Conservation (phyloP, 2,888 invertebrate species). For the Lasioglossum calceatum region DNA sequence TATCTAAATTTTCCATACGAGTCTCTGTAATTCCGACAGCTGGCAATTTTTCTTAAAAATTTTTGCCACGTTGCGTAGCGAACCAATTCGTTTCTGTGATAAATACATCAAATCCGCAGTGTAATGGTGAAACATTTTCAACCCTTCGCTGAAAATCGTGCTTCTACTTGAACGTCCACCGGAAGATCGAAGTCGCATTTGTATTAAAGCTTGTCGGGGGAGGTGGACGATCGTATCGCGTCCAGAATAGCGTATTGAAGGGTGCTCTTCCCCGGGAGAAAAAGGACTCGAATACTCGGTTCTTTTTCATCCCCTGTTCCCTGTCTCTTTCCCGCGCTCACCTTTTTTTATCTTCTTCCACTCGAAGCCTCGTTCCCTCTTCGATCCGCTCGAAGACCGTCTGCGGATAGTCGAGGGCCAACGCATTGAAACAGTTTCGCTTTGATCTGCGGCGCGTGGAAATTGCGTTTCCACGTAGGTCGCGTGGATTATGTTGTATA, state of each 20-base stretch:
- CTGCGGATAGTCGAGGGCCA: slow-evolving; percentile 30
- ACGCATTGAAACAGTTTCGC: slow-evolving; percentile 60
- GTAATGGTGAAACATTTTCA: too few relatives aligned
- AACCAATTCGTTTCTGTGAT: too few relatives aligned
- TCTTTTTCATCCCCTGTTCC: not conserved
- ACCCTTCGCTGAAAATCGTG: not conserved
- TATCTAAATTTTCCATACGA: too few relatives aligned
- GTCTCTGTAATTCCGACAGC: too few relatives aligned
- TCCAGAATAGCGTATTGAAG: slow-evolving; percentile 41
- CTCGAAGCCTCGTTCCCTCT: slow-evolving; percentile 48
- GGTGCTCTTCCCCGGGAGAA: slow-evolving; percentile 31
- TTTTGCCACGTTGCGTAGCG: too few relatives aligned
- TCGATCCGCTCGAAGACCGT: slow-evolving; percentile 54
- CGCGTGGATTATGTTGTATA: slow-evolving; percentile 51
- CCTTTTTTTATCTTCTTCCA: slow-evolving; percentile 38
- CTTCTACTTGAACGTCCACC: not conserved
- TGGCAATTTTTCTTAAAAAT: too few relatives aligned
- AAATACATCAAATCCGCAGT: too few relatives aligned
- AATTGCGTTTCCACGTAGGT: slow-evolving; percentile 70
- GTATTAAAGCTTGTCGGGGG: slow-evolving; percentile 15
- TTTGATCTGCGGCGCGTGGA: slow-evolving; percentile 72
- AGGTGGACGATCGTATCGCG: slow-evolving; percentile 25
- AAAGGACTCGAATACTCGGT: slow-evolving; percentile 43
- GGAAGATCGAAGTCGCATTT: slow-evolving; percentile 34
- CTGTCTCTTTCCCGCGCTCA: not conserved